Evolutionary conservation across 2,888 invertebrate genomes (phyloP), one percentile per base, ranked within the genome.

Genomic region (Drosophila mettleri): DNA sequence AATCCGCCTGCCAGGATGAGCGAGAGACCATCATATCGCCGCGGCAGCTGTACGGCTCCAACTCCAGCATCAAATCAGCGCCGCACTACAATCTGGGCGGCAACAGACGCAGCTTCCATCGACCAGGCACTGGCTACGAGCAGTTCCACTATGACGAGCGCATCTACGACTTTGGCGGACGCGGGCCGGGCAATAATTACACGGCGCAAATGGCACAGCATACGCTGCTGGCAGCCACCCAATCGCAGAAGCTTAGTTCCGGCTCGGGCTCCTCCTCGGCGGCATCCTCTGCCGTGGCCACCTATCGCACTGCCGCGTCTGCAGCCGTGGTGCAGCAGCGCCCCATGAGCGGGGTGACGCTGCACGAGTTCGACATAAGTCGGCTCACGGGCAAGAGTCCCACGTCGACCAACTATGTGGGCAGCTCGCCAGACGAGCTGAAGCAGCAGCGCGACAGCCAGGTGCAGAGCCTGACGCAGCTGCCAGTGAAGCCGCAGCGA

Each of bases 11-110:
- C 46, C 88, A 89, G 20, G 90, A 92, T 53, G 90, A 90, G 34
- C 90, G 86, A 1, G 89, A 89, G 59, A 72, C 72, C n/a, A 76
- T 83, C 7, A 68, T 78, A 0, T 74, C 85, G 4, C 89, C 90
- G 16, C 91, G 91, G 27, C 92, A 92, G 68, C 81, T 93, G 3
- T 93, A 93, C 63, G 93, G 92, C 46, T 93, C 93, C 14, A 93
- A 93, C 82, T 91, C 92, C 6, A 93, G 93, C 79, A 93, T 93
- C 16, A 92, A 92, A 77, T 93, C 93, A n/a, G 93, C 93, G 10
- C 93, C 93, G 1, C 93, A 93, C 64, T 92, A 92, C 69, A 92
- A 92, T 66, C 89, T 91, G 20, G 85, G 86, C 14, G 78, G 75
- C n/a, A 78, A 79, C 43, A 69, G 75, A 31, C 77, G 78, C 61